Evolutionary conservation across 2,113 vertebrate species (phyloP), one percentile per base, ranked within the genome.

Genomic region (Polypterus bichir): DNA sequence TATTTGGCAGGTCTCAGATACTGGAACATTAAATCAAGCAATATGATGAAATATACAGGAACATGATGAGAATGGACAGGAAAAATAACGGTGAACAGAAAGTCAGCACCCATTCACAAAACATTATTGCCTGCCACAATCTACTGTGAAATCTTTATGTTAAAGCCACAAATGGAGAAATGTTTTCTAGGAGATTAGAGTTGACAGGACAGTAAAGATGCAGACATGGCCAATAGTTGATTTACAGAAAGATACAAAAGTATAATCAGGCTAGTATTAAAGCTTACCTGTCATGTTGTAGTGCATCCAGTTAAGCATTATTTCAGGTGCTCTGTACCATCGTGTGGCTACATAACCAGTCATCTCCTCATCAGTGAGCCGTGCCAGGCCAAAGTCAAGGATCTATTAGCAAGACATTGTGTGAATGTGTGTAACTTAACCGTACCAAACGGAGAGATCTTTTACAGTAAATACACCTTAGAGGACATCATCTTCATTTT

Each of bases 251-350:
- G 6, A 52, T 44, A 61, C 7, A 48, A 6, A 44, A n/a, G 49
- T 2, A 51, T 9, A 51, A 9, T 51, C 49, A 51, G 6, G 9
- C 9, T 9, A 6, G 6, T 51, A 9, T 9, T 9, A 9, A 51
- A 1, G 27, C 65, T 9, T 70, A 97, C 96, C 96, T 75, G 96
- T 98, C 84, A 95, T 93, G 82, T 97, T 98, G 85, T 98, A 98
- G 79, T 98, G 96, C 96, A 98, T 98, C 96, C 96, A 98, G 76
- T 98, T 98, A 11, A 98, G 87, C 94, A 98, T 98, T 78, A 98
- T 97, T 79, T 98, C 95, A 0, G 95, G 95, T 48, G 95, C 95
- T 48, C 95, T 70, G 78, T 98, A 98, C 96, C 96, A 98, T 53
- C 96, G 80, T 1, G 96, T 98, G 44, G 96, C 96, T 60, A 98